Evolutionary conservation across 1,140 invertebrate genomes (phyloP), one percentile per base, ranked within the genome.

Genomic region (Hyposmocoma kahamanoa): DNA sequence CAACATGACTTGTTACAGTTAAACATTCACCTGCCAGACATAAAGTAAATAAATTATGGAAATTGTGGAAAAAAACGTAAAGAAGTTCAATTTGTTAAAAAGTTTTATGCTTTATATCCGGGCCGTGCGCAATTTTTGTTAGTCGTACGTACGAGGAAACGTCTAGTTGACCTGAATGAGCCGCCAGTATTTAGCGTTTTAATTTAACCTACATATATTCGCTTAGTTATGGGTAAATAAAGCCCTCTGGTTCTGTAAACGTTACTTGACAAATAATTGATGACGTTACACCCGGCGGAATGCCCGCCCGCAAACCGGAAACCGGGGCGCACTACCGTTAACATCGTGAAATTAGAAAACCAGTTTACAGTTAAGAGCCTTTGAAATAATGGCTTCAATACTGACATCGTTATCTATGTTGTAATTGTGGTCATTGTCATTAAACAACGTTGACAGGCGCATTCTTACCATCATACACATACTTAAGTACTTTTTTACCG

Each of bases 261-360:
- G n/a, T n/a, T n/a, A 57, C 53, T 53, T 69, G 67, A 69, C 67
- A 73, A 69, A 72, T 70, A 66, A 69, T 72, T 72, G 67, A 78
- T 79, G 69, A 84, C 62, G 69, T 50, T 64, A 67, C 61, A 58
- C 59, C 59, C 48, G 48, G 38, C 50, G 74, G 77, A 72, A 78
- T 75, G 69, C 60, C 47, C 59, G 70, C 57, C 48, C 53, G 62
- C 65, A 51, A 54, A 72, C 70, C 79, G 79, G 76, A 83, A 76
- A 79, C 63, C 62, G 48, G 64, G 61, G 58, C 73, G 62, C 62
- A 59, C 66, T 78, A 76, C 77, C 75, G 77, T 78, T 81, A 81
- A 47, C 57, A 57, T 57, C 20, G 60, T 65, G 60, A 65, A 71
- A 80, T 79, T 79, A 83, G 67, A 74, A 72, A 74, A n/a, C n/a